Conservation (phyloP, 92 coral and sea anemone species). For the Heteractis magnifica region DNA sequence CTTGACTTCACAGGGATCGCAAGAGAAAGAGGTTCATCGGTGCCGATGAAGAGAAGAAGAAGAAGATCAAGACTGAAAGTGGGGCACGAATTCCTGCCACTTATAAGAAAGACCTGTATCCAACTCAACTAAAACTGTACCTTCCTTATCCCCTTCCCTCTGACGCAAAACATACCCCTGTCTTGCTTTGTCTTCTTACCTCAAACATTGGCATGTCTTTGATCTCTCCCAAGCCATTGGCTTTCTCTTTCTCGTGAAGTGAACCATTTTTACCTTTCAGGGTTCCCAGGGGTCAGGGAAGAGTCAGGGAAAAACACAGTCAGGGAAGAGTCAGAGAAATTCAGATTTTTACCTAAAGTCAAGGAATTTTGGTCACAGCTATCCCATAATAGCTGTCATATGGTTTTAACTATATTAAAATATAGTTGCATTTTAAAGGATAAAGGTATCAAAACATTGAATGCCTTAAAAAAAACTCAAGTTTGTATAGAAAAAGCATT, state of each 20-base stretch:
- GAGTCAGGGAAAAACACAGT: too few species aligned
- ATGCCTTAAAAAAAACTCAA: too few species aligned
- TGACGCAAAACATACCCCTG: not conserved
- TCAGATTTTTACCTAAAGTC: too few species aligned
- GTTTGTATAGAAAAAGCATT: too few species aligned
- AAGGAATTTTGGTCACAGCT: too few species aligned
- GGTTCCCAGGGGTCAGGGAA: too few species aligned
- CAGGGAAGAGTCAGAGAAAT: too few species aligned
- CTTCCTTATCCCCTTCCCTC: not conserved
- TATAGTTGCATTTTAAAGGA: too few species aligned
- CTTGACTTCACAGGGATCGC: conserved; percentile 76
- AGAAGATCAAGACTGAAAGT: conserved; percentile 90
- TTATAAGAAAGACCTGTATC: conserved; percentile 92
- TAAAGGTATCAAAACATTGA: too few species aligned
- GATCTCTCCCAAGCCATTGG: not conserved
- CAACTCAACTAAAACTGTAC: conserved; percentile 14
- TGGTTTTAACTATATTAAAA: too few species aligned
- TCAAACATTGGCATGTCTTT: not conserved
- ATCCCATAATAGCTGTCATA: too few species aligned
- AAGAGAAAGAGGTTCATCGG: conserved; percentile 87
- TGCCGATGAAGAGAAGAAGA: conserved; percentile 68
- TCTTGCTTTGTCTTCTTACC: not conserved
- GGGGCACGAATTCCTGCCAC: conserved; percentile 90
- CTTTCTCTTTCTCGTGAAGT: not conserved
- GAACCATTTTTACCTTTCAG: too few species aligned